Evolutionary conservation across 2,888 invertebrate species (phyloP), one percentile per base, ranked within the genome.

Genomic region (Syrphus vitripennis): DNA sequence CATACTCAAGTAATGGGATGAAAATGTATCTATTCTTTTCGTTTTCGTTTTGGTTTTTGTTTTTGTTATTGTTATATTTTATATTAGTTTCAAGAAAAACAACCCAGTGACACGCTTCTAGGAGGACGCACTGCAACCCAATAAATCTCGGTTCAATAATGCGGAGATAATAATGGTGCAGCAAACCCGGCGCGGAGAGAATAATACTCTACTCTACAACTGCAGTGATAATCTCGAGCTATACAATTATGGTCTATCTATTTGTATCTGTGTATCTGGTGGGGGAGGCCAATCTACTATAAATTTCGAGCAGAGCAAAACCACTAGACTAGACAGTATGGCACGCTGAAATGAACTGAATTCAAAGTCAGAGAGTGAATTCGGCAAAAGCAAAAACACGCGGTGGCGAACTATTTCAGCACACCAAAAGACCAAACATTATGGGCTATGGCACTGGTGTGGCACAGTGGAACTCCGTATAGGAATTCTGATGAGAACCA

Each of bases 141-240:
- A 34, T 67, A 69, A 71, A 76, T 57, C 80, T 76, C 53, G 55
- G 72, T 76, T 84, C 80, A 65, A 84, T 80, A 84, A 80, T 84
- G 75, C 80, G 57, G 83, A 84, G 84, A 77, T 84, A 81, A 67
- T 67, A n/a, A 45, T 84, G 76, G 67, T 84, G 84, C 81, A 84
- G 76, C 53, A 67, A 67, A 37, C 50, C 67, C 45, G 76, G 45
- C 76, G 76, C 45, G 71, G 74, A 78, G 83, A 76, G 71, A 57
- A 72, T 55, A 16, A n/a, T n/a, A n/a, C n/a, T n/a, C n/a, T n/a
- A n/a, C n/a, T n/a, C 12, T 59, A 42, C 26, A 80, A 80, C 75
- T 84, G 81, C 81, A 80, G 76, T 75, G 84, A 81, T 84, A 81
- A 77, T 45, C 67, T 57, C 72, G 42, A 63, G 40, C 67, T 19